phyloP scores from a whole-genome alignment of 2,888 invertebrate genomes.

The Matsumyia berberina region DNA sequence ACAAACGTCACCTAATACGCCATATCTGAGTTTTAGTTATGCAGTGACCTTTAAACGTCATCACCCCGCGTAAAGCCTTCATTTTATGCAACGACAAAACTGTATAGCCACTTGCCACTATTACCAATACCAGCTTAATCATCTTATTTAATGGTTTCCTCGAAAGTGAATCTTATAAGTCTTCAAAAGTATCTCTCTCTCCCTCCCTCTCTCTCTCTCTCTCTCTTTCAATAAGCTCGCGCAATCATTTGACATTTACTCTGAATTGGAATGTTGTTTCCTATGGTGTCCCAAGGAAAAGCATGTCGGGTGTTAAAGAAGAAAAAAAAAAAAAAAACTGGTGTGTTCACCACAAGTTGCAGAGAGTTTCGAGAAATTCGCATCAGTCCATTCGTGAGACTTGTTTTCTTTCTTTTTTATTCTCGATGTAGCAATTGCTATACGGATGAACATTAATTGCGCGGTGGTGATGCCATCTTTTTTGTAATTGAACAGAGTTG shows the following conservation, averaged over 20 bases:
- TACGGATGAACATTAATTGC: conserved; percentile 15
- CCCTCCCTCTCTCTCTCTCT: no score
- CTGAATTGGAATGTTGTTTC: conserved; percentile 25
- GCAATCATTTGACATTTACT: conserved; percentile 37
- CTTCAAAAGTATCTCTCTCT: conserved; percentile 6
- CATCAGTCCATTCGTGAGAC: not conserved
- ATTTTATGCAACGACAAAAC: conserved; percentile 16
- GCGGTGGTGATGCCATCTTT: conserved; percentile 14
- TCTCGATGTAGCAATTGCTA: conserved; percentile 5
- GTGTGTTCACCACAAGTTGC: not conserved
- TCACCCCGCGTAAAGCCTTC: not conserved
- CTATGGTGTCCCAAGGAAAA: conserved; percentile 2
- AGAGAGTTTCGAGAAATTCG: not conserved
- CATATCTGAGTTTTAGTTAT: not conserved
- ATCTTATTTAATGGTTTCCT: conserved; percentile 34
- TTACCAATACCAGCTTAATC: conserved; percentile 11
- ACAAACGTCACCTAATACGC: conserved; percentile 7
- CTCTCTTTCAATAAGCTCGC: not conserved
- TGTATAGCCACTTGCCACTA: not conserved
- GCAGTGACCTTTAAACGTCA: conserved; percentile 36
- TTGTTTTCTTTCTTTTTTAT: conserved; percentile 2
- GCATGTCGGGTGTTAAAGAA: not conserved
- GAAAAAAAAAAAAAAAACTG: conserved; percentile 5
- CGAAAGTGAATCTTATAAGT: conserved; percentile 45
- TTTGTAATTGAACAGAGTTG: not conserved